These are phyloP conservation scores for Mythimna ferrago DNA, from an alignment of 2,888 invertebrate species.

Conservation along the genomic window DNA sequence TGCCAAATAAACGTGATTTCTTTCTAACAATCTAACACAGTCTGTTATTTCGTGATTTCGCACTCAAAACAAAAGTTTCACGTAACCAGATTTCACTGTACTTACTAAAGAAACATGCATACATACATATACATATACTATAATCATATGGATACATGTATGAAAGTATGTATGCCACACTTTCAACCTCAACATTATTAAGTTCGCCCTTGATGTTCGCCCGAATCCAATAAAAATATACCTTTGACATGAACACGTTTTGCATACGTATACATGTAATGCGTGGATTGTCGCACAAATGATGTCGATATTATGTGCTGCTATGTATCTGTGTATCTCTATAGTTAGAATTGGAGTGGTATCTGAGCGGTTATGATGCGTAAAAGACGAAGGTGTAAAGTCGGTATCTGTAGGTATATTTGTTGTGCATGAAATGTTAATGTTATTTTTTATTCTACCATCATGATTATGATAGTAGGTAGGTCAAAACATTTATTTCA, in stretches of 20 bases:
- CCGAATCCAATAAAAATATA: constrained; percentile 65
- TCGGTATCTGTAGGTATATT: background rate
- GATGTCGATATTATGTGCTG: constrained; percentile 22
- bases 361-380: background rate
- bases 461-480: too few relatives aligned
- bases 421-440: background rate
- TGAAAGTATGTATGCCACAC: constrained; percentile 29
- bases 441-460: background rate
- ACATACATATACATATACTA: background rate
- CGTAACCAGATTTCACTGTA: too few relatives aligned
- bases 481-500: too few relatives aligned
- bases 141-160: background rate
- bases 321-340: background rate
- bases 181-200: constrained; percentile 64
- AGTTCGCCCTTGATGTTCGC: constrained; percentile 63
- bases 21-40: too few relatives aligned
- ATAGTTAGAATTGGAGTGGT: constrained; percentile 5
- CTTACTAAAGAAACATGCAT: background rate
- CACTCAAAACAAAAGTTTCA: too few relatives aligned
- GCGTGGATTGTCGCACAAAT: constrained; percentile 33
- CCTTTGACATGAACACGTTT: constrained; percentile 65
- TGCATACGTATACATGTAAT: constrained; percentile 50
- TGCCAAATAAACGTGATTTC: too few relatives aligned
- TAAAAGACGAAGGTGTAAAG: background rate
- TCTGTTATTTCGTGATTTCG: too few relatives aligned